These are phyloP conservation scores for Stictonetta naevosa DNA, from an alignment of 2,113 vertebrate genomes.

Conservation along the genomic window DNA sequence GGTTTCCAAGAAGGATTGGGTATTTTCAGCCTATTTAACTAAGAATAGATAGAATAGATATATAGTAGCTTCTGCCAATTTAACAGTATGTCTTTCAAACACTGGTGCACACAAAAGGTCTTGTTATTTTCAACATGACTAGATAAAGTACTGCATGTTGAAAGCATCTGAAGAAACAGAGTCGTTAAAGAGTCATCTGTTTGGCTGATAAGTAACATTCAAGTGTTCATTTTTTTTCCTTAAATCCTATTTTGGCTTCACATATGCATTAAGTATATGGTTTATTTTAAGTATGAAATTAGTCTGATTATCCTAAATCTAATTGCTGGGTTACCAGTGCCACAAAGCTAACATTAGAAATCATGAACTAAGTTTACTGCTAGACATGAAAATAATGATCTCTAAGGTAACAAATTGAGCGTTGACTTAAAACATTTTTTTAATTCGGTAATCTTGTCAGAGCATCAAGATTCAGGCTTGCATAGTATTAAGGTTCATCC, in stretches of 20 bases:
- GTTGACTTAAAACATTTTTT: not conserved
- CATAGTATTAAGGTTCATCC: not conserved
- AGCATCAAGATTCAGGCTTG: not conserved
- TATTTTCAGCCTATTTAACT: slow-evolving; percentile 12
- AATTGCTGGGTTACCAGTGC: accelerated
- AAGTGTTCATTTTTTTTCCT: not conserved
- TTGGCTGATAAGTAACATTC: not conserved
- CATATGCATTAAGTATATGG: not conserved
- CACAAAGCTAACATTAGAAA: not conserved
- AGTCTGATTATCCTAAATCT: not conserved
- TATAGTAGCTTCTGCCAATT: not conserved
- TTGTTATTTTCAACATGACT: not conserved
- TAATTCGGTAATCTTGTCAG: not conserved
- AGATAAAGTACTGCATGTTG: not conserved
- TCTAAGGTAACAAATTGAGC: not conserved
- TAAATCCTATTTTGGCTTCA: not conserved
- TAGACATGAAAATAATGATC: not conserved
- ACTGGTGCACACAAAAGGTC: not conserved
- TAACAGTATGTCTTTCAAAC: not conserved
- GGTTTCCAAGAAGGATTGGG: slow-evolving; percentile 21
- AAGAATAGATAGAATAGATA: not conserved
- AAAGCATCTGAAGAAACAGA: not conserved
- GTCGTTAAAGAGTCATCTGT: not conserved
- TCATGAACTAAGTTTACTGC: not conserved
- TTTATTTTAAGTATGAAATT: not conserved